Evolutionary conservation across 1,140 invertebrate genomes (phyloP).

Genomic region (Anoplophora glabripennis): DNA sequence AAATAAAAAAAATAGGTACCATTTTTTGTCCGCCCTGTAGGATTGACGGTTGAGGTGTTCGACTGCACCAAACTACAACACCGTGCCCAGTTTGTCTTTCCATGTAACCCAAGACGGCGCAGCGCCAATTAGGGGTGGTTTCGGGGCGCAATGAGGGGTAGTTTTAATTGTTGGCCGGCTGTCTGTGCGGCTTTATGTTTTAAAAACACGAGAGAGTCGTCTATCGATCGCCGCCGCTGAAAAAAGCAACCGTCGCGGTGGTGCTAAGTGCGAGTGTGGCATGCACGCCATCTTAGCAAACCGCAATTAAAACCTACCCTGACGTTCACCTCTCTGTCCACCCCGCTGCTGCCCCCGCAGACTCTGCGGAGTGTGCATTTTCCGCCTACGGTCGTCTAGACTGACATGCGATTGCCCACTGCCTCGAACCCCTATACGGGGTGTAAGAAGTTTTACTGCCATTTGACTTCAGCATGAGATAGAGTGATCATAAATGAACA

Average conservation of each 20-base stretch:
- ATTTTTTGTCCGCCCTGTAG: too few species aligned
- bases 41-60: too few species aligned
- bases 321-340: constrained; percentile 24
- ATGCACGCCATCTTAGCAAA: constrained; percentile 51
- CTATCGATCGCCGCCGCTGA: constrained; percentile 43
- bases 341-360: constrained; percentile 15
- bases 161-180: constrained; percentile 15
- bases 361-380: constrained; percentile 4
- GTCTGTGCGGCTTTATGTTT: constrained; percentile 43
- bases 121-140: constrained; percentile 3
- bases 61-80: too few species aligned
- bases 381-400: constrained; percentile 14
- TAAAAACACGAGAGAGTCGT: constrained; percentile 47
- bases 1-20: too few species aligned
- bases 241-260: constrained; percentile 47
- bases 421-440: neutral
- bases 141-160: constrained; percentile 11
- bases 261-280: constrained; percentile 50
- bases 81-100: too few species aligned
- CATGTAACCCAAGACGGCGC: neutral
- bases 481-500: too few species aligned
- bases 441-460: too few species aligned
- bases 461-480: too few species aligned
- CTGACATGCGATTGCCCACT: neutral
- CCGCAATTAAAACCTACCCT: constrained; percentile 48